Evolutionary conservation across 2,888 invertebrate species (phyloP).

Genomic region (Heliconius ismenius): DNA sequence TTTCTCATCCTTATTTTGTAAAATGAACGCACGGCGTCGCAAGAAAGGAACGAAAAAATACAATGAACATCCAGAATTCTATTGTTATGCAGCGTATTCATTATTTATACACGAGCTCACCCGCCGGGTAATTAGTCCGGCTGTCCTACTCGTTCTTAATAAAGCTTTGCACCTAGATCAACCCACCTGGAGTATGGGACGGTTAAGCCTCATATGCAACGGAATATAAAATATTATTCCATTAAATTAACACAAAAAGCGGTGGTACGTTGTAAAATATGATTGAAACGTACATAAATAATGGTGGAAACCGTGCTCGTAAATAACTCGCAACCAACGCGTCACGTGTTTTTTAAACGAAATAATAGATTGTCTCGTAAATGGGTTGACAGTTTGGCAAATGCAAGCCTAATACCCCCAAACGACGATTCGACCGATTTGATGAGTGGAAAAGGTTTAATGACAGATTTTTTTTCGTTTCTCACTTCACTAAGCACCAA

Average conservation of each 20-base stretch:
- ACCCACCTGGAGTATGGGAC: conserved; percentile 11
- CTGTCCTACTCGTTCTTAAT: conserved; percentile 23
- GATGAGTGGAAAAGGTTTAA: conserved; percentile 24
- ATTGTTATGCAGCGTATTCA: conserved; percentile 27
- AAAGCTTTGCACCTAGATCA: conserved; percentile 24
- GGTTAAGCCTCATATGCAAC: conserved; percentile 17
- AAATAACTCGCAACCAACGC: conserved; percentile 32
- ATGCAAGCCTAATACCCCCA: conserved; percentile 38
- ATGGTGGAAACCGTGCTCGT: conserved; percentile 28
- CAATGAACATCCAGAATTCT: conserved; percentile 60
- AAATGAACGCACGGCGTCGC: conserved; percentile 84
- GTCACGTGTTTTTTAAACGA: conserved; percentile 34
- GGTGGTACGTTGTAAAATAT: conserved; percentile 24
- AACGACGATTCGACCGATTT: conserved; percentile 36
- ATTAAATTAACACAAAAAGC: conserved; percentile 11
- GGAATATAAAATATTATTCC: conserved; percentile 19
- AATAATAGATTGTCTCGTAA: conserved; percentile 37
- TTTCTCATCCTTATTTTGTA: conserved; percentile 95
- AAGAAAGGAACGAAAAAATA: conserved; percentile 79
- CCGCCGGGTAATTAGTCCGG: conserved; percentile 21
- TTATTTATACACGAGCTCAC: conserved; percentile 26
- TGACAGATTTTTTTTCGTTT: conserved; percentile 14
- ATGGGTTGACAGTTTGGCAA: conserved; percentile 37
- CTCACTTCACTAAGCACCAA: not conserved
- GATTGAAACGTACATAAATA: conserved; percentile 35